phyloP scores from a whole-genome alignment of 2,113 vertebrate genomes.

The Promerops cafer region DNA sequence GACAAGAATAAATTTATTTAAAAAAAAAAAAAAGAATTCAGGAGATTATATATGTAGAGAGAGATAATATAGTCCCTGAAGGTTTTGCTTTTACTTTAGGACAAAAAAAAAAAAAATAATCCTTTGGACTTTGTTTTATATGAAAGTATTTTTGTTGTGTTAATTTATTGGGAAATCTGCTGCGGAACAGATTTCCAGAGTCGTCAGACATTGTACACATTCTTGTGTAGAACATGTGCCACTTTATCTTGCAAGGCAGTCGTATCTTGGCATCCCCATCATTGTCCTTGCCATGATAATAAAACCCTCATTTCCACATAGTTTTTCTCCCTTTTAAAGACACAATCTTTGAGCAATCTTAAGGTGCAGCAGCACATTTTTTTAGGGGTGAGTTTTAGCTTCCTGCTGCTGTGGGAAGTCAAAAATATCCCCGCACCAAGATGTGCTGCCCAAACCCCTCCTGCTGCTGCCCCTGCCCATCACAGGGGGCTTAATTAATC shows the following conservation, averaged over 20 bases:
- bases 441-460: background rate
- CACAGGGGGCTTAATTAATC: background rate
- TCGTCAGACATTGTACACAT: constrained; percentile 29
- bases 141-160: constrained; percentile 60
- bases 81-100: constrained; percentile 56
- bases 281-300: background rate
- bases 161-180: constrained; percentile 76
- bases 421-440: background rate
- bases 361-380: background rate
- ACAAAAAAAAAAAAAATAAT: background rate
- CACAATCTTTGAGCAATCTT: background rate
- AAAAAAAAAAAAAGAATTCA: constrained; percentile 45
- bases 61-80: constrained; percentile 61
- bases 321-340: background rate
- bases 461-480: background rate
- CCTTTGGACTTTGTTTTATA: constrained; percentile 66
- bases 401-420: background rate
- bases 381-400: background rate
- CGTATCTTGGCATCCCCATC: constrained; percentile 15
- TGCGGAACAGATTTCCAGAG: constrained; percentile 42
- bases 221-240: constrained; percentile 50
- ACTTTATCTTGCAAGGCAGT: constrained; percentile 45
- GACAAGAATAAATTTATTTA: constrained; percentile 69
- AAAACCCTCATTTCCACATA: background rate
- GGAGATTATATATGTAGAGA: constrained; percentile 66